Conservation (phyloP, 2,888 invertebrate species). For the Aethes cnicana region DNA sequence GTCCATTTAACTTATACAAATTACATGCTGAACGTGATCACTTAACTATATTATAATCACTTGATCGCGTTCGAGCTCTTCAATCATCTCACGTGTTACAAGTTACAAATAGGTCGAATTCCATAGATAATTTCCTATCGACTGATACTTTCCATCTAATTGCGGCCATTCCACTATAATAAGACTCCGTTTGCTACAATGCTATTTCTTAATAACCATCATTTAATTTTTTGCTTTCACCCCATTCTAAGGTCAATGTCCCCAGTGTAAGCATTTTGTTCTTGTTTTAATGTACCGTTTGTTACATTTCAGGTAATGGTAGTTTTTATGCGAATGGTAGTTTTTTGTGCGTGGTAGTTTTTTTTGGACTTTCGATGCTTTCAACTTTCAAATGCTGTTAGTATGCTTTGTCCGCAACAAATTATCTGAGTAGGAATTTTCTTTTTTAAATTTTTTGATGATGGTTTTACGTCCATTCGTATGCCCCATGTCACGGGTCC, state of each 20-base stretch:
- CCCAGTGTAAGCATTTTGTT: constrained; percentile 5
- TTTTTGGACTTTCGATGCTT: neutral
- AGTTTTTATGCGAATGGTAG: constrained; percentile 6
- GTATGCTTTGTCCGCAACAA: too few species aligned
- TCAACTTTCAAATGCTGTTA: neutral
- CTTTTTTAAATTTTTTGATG: too few species aligned
- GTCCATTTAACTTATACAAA: too few species aligned
- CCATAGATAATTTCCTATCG: constrained; percentile 14
- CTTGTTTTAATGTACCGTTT: constrained; percentile 22
- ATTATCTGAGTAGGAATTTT: too few species aligned
- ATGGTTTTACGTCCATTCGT: too few species aligned
- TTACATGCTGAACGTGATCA: too few species aligned
- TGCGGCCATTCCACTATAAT: constrained; percentile 25
- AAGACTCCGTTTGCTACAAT: neutral
- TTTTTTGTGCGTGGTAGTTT: constrained; percentile 2
- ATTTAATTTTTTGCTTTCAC: too few species aligned
- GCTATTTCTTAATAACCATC: constrained; percentile 18
- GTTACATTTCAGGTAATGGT: constrained; percentile 21
- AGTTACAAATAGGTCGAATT: constrained; percentile 13
- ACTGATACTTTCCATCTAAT: constrained; percentile 29
- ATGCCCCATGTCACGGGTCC: too few species aligned
- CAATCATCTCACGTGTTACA: too few species aligned
- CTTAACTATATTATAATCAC: too few species aligned
- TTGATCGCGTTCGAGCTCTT: too few species aligned
- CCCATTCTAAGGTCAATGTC: constrained; percentile 9